Percentiles rank a stretch among this genome's conserved stretches.
These are phyloP conservation scores for Triplophysa tibetana DNA, from an alignment of 2,113 vertebrate species.

Conservation along the genomic window DNA sequence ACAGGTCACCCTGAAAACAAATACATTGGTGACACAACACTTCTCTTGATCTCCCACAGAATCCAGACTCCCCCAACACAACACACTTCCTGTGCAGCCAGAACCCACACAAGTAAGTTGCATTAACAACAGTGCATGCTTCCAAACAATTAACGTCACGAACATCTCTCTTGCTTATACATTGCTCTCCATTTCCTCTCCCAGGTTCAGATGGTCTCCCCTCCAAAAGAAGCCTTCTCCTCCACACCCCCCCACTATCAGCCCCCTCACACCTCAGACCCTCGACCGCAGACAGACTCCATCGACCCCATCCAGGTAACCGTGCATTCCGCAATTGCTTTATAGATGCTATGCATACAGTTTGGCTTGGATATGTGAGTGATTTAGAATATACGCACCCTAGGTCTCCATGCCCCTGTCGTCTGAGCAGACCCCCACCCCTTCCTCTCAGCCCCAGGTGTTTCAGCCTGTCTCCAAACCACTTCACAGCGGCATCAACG, in stretches of 20 bases:
- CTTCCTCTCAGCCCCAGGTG: constrained; percentile 87
- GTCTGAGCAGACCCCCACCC: constrained; percentile 84
- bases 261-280: constrained; percentile 79
- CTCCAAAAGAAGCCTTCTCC: constrained; percentile 80
- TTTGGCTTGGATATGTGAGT: constrained; percentile 23
- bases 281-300: constrained; percentile 78
- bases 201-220: constrained; percentile 80
- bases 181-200: not conserved
- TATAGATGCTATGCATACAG: not conserved
- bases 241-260: constrained; percentile 81
- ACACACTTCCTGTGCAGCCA: constrained; percentile 81
- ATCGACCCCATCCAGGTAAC: constrained; percentile 84
- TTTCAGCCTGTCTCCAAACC: constrained; percentile 94
- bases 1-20: not conserved
- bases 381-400: constrained; percentile 24
- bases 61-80: constrained; percentile 85
- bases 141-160: no score
- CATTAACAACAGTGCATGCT: not conserved
- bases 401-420: constrained; percentile 89
- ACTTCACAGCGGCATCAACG: constrained; percentile 94
- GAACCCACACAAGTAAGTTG: constrained; percentile 87
- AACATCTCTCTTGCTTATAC: not conserved
- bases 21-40: not conserved
- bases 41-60: constrained; percentile 80
- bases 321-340: not conserved